Conservation (phyloP, 2,888 invertebrate species). For the Ichneumoninae sp. region DNA sequence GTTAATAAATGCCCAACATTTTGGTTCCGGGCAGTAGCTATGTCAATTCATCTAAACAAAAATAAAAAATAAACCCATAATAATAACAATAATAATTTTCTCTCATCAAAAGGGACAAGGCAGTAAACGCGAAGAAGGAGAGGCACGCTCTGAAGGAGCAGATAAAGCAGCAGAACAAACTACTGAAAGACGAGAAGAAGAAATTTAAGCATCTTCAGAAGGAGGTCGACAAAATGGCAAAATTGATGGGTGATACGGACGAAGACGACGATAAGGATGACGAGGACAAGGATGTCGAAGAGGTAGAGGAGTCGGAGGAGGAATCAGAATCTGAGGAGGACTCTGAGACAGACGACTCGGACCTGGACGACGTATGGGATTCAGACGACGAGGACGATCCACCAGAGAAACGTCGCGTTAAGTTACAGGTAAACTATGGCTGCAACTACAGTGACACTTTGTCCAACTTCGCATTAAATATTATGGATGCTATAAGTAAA, state of each 20-base stretch:
- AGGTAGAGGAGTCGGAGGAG: constrained; percentile 84
- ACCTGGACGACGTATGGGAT: constrained; percentile 87
- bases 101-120: constrained; percentile 86
- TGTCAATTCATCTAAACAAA: neutral
- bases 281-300: constrained; percentile 86
- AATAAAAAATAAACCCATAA: neutral
- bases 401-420: constrained; percentile 78
- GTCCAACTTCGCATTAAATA: neutral
- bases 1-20: no score
- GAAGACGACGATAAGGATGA: constrained; percentile 90
- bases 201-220: constrained; percentile 93
- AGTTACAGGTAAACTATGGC: constrained; percentile 78
- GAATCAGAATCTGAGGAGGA: constrained; percentile 83
- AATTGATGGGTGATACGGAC: constrained; percentile 92
- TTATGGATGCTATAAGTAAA: neutral
- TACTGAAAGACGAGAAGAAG: constrained; percentile 92
- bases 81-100: neutral
- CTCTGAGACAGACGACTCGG: constrained; percentile 87
- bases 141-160: constrained; percentile 91
- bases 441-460: neutral
- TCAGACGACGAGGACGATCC: constrained; percentile 89
- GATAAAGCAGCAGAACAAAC: constrained; percentile 92
- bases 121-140: constrained; percentile 91
- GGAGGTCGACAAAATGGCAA: constrained; percentile 96
- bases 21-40: no score